Evolutionary conservation across 2,113 vertebrate genomes (phyloP).

Genomic region (Bettongia penicillata): DNA sequence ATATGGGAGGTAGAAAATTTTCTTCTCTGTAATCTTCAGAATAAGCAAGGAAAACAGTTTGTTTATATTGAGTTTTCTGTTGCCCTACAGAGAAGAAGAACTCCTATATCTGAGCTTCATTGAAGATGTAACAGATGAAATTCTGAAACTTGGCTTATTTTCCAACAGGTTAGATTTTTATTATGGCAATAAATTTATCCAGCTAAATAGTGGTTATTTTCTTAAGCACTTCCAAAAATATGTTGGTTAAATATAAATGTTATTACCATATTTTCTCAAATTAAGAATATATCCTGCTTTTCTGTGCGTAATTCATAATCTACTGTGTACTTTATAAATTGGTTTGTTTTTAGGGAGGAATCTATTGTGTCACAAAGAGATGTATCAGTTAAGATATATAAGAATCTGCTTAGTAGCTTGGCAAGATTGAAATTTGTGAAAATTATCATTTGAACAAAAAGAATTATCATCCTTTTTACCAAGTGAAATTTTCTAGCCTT

Average conservation of each 20-base stretch:
- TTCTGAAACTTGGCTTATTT: conserved; percentile 91
- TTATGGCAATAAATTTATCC: neutral
- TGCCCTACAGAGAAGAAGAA: conserved; percentile 91
- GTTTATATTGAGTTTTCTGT: conserved; percentile 35
- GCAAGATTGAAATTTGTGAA: neutral
- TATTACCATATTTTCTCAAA: neutral
- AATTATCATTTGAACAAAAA: neutral
- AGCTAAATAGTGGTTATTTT: neutral
- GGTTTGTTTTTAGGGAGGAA: neutral
- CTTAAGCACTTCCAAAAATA: neutral
- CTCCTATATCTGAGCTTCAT: conserved; percentile 93
- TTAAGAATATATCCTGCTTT: neutral
- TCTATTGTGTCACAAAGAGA: neutral
- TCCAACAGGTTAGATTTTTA: conserved; percentile 89
- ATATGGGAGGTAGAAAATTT: neutral
- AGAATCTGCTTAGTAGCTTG: neutral
- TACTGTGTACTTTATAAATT: neutral
- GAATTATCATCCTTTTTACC: neutral
- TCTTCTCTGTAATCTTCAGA: neutral
- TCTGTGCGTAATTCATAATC: neutral
- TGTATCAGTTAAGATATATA: neutral
- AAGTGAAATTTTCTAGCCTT: neutral
- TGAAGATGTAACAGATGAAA: conserved; percentile 93
- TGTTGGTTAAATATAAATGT: neutral
- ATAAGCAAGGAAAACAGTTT: neutral